Evolutionary conservation across 2,113 vertebrate species (phyloP).

Genomic region (Petrocephalus zakoni): DNA sequence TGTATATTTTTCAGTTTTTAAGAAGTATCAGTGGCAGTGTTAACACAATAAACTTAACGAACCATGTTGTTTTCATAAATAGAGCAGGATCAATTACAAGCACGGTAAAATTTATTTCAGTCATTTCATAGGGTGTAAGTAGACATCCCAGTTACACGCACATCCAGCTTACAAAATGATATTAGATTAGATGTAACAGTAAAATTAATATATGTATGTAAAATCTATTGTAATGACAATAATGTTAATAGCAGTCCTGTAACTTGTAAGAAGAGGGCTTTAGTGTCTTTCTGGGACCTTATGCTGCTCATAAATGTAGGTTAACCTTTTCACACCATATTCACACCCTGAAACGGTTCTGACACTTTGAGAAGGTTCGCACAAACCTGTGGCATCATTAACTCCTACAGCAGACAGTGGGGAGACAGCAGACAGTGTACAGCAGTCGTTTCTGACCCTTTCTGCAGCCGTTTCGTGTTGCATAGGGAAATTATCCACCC

Average conservation of each 20-base stretch:
- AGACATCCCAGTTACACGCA: background rate
- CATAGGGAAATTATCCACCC: background rate
- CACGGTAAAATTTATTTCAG: background rate
- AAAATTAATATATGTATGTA: no score
- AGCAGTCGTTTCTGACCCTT: background rate
- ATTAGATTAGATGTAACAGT: background rate
- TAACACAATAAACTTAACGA: background rate
- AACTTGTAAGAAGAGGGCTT: background rate
- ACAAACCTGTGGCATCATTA: background rate
- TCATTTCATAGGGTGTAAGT: background rate
- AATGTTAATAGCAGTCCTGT: background rate
- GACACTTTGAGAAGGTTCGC: background rate
- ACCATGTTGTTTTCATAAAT: constrained; percentile 16
- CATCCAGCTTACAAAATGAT: background rate
- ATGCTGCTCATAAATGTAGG: no score
- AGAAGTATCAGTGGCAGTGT: constrained; percentile 5
- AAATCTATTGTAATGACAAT: background rate
- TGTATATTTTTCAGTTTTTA: background rate
- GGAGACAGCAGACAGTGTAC: background rate
- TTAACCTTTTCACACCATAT: background rate
- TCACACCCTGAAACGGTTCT: background rate
- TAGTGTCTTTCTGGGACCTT: background rate
- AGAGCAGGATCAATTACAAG: background rate
- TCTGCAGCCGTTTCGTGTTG: background rate
- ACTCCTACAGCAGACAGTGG: background rate